Conservation (phyloP, 2,113 vertebrate species). For the Corythornis vintsioides region DNA sequence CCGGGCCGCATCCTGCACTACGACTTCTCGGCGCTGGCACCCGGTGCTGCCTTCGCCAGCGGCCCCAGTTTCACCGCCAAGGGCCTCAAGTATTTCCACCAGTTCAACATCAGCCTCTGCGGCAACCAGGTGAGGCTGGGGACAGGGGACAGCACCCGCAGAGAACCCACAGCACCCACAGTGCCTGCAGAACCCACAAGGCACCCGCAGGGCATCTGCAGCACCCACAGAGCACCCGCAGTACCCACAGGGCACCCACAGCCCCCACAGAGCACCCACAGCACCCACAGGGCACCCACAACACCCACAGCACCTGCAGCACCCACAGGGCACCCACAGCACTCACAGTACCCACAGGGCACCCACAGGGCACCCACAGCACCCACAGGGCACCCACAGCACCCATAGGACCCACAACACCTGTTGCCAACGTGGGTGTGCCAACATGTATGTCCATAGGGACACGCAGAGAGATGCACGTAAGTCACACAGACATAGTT, state of each 20-base stretch:
- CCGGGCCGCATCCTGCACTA: slow-evolving; percentile 72
- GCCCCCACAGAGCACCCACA: not conserved
- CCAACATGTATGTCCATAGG: too few relatives aligned
- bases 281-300: not conserved
- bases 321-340: not conserved
- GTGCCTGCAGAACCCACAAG: not conserved
- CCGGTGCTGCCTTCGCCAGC: slow-evolving; percentile 72
- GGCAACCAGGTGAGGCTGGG: slow-evolving; percentile 83
- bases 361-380: not conserved
- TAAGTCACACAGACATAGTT: too few relatives aligned
- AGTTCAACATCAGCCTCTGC: slow-evolving; percentile 87
- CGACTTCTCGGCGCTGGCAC: slow-evolving; percentile 82
- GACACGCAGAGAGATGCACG: too few relatives aligned
- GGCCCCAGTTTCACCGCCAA: slow-evolving; percentile 88
- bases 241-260: too few relatives aligned
- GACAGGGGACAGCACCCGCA: not conserved
- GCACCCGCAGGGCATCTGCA: not conserved
- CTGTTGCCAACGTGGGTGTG: too few relatives aligned
- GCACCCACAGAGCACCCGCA: not conserved
- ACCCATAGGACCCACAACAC: too few relatives aligned
- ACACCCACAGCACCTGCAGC: not conserved
- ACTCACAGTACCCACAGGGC: too few relatives aligned
- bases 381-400: not conserved
- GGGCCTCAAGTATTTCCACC: slow-evolving; percentile 88
- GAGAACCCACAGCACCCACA: not conserved